Evolutionary conservation across 2,797 vertebrate genomes (phyloP), one percentile per base, ranked within the genome.

Genomic region (Percopsis omiscomaycus): DNA sequence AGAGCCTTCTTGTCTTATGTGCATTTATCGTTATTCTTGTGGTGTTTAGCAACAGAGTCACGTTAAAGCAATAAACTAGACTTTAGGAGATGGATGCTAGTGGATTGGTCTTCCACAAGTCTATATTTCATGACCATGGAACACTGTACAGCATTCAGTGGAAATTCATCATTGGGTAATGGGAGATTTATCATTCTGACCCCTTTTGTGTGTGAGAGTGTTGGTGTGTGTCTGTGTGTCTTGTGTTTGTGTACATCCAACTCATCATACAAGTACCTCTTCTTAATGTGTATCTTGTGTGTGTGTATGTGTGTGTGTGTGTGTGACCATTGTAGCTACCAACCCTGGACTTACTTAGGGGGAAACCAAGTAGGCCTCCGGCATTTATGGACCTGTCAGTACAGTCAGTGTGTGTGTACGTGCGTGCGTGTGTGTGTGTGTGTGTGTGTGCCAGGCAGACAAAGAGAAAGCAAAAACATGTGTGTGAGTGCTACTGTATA

Each of bases 81-180:
- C 48, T 58, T 49, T 14, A 65, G 67, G 74, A 85, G 78, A 84
- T 77, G 73, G 74, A 75, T 59, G 8, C 71, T 50, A 73, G 66
- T 78, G 64, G 74, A 80, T 66, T 80, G 49, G n/a, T 59, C 47
- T 82, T 75, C 69, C 74, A 64, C 15, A 16, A 55, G 68, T 63
- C 75, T 74, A 79, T 86, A 88, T 85, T 86, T 89, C 83, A 88
- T 74, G 59, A 69, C 75, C 81, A 68, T 74, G 72, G 71, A 61
- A 73, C 82, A 74, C 71, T 82, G 80, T 79, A 55, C 80, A 70
- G 59, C 71, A 72, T 74, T 80, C 65, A 70, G 66, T 55, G 71
- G 64, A 63, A 76, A 86, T 88, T 82, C 72, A 85, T 88, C 78
- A 76, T 53, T 65, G 79, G 37, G 64, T 66, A 79, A 52, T 28